Base-by-base conservation (phyloP, 1,140 invertebrate genomes). In the Cherax quadricarinatus region DNA sequence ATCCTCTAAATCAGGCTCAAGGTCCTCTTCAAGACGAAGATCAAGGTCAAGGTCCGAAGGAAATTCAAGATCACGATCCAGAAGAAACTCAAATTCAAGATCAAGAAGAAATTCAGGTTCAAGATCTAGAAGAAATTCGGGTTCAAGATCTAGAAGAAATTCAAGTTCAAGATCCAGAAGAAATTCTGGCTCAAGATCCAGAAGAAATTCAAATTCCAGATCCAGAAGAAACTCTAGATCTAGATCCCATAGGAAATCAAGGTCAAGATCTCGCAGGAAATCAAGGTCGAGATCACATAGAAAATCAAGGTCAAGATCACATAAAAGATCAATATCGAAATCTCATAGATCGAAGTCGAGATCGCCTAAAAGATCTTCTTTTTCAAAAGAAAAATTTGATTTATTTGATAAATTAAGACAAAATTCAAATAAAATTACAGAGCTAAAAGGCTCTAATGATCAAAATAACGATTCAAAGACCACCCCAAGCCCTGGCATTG, bases 261-360 rank as follows among this genome's bases (percentile, higher is more conserved):
- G 21, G 48, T 88, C 86, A 30, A 88, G 41, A 62, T 88, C 75
- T n/a, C 51, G 18, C 18, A 88, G 48, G 57, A 78, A 41, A 57
- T 62, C 73, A 48, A 57, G 86, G 24, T 88, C 86, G 18, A 88
- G 86, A 88, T 88, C 86, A 21, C 51, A 12, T 9, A 88, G 57
- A 41, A 88, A 51, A 73, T 88, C 86, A 80, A 88, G 75, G 86
- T 88, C 86, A 80, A 60, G 83, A 18, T 85, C 83, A 62, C 48
- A 30, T 12, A 85, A 62, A 49, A 84, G 60, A 41, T 82, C 80
- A 53, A 21, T 41, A 41, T 82, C 80, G 53, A n/a, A 14, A 82
- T 53, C 80, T 14, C n/a, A 41, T 30, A 62, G 53, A 10, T 57
- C 53, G 41, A 70, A 57, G 24, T 85, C 83, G 70, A 66, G 62